phyloP scores from a whole-genome alignment of 2,888 invertebrate genomes.

The Epistrophe grossulariae region DNA sequence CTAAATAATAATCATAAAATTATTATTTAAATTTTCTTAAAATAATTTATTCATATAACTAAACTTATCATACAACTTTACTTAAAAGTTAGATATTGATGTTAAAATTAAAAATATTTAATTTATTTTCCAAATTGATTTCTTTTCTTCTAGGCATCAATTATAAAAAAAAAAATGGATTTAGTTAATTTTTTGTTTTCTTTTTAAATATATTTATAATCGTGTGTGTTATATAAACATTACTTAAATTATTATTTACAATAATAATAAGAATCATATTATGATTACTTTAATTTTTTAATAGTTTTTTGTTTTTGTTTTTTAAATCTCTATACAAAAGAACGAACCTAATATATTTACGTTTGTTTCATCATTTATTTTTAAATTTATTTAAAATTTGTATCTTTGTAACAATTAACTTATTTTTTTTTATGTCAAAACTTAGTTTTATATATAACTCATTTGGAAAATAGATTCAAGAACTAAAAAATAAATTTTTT shows the following conservation, averaged over 20 bases:
- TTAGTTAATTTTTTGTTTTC: conserved; percentile 63
- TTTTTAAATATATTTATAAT: conserved; percentile 34
- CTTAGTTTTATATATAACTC: conserved; percentile 34
- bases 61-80: conserved; percentile 73
- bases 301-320: conserved; percentile 40
- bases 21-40: conserved; percentile 73
- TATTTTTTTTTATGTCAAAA: conserved; percentile 38
- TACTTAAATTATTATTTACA: conserved; percentile 76
- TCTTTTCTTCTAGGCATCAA: conserved; percentile 39
- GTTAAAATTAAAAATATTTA: conserved; percentile 76
- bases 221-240: conserved; percentile 61
- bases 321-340: conserved; percentile 72
- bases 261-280: conserved; percentile 68
- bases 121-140: conserved; percentile 58
- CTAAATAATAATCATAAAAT: conserved; percentile 76
- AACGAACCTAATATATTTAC: conserved; percentile 58
- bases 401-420: conserved; percentile 67
- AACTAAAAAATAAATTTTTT: conserved; percentile 55
- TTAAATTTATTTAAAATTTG: conserved; percentile 53
- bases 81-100: conserved; percentile 72
- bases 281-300: conserved; percentile 29
- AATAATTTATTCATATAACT: conserved; percentile 61
- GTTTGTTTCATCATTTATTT: conserved; percentile 9
- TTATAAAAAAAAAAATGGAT: conserved; percentile 61
- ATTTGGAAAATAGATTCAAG: conserved; percentile 43